Conservation (phyloP, 30 jellyfish, hydroid and myxozoan species). For the Pelagia noctiluca region DNA sequence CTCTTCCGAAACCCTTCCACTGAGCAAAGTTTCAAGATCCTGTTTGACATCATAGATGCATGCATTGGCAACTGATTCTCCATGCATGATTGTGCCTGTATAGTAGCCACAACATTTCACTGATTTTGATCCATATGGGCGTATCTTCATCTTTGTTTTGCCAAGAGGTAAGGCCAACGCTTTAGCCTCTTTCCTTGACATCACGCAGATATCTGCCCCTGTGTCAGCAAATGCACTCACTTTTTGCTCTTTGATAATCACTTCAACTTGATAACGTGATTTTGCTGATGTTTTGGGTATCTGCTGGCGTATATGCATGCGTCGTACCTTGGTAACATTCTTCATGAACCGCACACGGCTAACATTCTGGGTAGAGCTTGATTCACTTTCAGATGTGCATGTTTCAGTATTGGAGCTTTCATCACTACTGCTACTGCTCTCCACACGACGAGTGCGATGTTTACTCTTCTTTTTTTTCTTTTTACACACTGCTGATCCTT, state of each 20-base stretch:
- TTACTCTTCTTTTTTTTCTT: not conserved
- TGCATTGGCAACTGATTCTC: conserved; percentile 61
- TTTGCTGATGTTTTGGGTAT: not conserved
- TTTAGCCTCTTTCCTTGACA: not conserved
- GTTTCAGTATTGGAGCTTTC: not conserved
- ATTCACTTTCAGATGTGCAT: not conserved
- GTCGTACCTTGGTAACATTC: not conserved
- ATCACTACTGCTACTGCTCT: not conserved
- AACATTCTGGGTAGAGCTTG: not conserved
- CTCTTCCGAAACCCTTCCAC: conserved; percentile 24
- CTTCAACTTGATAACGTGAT: not conserved
- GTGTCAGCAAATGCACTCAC: not conserved
- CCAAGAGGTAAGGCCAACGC: not conserved
- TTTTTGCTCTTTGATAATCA: not conserved
- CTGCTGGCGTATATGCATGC: not conserved
- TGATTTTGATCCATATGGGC: not conserved
- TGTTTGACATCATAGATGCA: conserved; percentile 31
- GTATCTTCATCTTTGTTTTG: not conserved
- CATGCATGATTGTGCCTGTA: conserved; percentile 21
- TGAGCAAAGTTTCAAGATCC: conserved; percentile 3
- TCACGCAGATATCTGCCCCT: not conserved
- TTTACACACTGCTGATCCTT: not conserved
- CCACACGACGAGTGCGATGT: not conserved
- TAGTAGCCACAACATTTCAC: not conserved
- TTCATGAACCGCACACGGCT: not conserved